phyloP scores from a whole-genome alignment of 92 coral and sea anemone species.

The Zoanthus sociatus region DNA sequence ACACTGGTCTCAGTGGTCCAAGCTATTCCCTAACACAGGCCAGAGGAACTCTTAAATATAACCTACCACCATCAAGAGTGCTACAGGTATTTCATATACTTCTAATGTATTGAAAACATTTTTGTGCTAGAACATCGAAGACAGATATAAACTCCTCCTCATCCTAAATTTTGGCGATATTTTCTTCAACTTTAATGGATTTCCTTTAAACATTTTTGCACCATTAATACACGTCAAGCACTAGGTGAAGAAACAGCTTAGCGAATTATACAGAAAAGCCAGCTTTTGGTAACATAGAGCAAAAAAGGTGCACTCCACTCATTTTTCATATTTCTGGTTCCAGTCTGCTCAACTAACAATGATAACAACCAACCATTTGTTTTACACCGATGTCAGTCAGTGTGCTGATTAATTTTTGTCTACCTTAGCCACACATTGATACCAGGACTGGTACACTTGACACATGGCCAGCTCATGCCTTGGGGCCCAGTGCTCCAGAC shows the following conservation, averaged over 20 bases:
- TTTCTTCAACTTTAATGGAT: too few species aligned
- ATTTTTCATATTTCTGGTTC: neutral
- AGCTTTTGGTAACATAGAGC: too few species aligned
- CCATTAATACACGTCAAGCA: too few species aligned
- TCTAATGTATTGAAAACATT: too few species aligned
- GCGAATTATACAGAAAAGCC: too few species aligned
- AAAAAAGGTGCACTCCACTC: neutral
- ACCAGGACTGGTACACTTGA: constrained; percentile 94
- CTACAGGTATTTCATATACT: constrained; percentile 65
- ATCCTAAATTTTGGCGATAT: too few species aligned
- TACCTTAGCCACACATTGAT: constrained; percentile 82
- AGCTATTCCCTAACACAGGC: constrained; percentile 72
- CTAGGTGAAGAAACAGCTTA: too few species aligned
- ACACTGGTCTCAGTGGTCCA: constrained; percentile 82
- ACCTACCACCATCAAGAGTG: constrained; percentile 83
- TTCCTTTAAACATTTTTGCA: too few species aligned
- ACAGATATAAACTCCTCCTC: too few species aligned
- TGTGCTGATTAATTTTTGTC: neutral
- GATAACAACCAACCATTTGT: too few species aligned
- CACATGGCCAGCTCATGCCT: constrained; percentile 99
- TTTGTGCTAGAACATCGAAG: too few species aligned
- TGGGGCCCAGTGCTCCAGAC: constrained; percentile 93
- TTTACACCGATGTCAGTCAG: neutral
- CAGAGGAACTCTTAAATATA: constrained; percentile 76
- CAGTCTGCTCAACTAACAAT: too few species aligned